Base-by-base conservation (phyloP, 2,888 invertebrate genomes). In the Callyntrura sp. region DNA sequence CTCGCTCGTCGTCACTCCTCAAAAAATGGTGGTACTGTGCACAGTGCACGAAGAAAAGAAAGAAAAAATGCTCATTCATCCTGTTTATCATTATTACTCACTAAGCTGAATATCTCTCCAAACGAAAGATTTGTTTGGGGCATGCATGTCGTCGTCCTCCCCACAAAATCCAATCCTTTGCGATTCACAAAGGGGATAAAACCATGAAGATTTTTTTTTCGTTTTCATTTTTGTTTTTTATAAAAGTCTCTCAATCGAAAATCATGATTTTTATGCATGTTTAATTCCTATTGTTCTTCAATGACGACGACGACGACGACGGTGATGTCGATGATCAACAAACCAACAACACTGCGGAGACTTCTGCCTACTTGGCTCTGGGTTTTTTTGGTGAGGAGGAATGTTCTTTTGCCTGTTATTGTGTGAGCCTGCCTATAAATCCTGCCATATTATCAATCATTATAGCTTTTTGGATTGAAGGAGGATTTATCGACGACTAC, bases 241-340 rank as follows among this genome's bases (percentile, higher is more conserved):
- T 73, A 73, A 79, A 76, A 68, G 55, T 86, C 51, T 62, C 62
- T 85, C 85, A 85, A 78, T 85, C 85, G 62, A 86, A 79, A 86
- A 51, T 86, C 70, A 87, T 87, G 81, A 81, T 70, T 87, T 86
- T 87, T 87, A 81, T 81, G 87, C 87, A 87, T 87, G 70, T 82
- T 87, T 87, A 87, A 87, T 87, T 87, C 60, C 87, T 60, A 86
- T 86, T 87, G 81, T 87, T 87, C 48, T 55, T 35, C 57, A 20
- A 25, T 17, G n/a, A n/a, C n/a, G n/a, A n/a, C n/a, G n/a, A n/a
- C n/a, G n/a, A n/a, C n/a, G n/a, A n/a, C n/a, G n/a, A n/a, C n/a
- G n/a, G n/a, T 76, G 48, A 51, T 57, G 57, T 57, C 28, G 55
- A 55, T 57, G 57, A 79, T 79, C 79, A 57, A 35, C 25, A 79